A percentile compares a stretch with the other conserved stretches of the same genome.
These are phyloP conservation scores for Nineta flava DNA, from an alignment of 2,888 invertebrate species.

Conservation along the genomic window DNA sequence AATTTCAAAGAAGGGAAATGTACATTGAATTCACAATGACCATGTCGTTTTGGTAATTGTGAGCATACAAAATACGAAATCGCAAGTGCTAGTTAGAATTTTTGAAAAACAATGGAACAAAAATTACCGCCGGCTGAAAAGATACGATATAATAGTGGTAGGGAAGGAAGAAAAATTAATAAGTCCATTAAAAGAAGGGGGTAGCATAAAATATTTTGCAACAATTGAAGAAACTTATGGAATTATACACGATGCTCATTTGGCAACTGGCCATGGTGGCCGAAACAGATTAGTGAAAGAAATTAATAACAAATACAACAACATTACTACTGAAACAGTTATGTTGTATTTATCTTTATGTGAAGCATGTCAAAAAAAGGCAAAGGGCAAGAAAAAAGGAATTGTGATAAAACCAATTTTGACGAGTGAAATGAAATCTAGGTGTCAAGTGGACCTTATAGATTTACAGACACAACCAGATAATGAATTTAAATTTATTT, in stretches of 20 bases:
- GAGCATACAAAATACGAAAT: too few relatives aligned
- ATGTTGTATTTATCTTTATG: neutral
- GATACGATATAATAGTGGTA: neutral
- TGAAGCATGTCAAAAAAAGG: neutral
- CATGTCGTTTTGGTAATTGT: too few relatives aligned
- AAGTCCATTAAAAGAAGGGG: neutral
- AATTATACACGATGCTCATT: neutral
- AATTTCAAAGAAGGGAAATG: too few relatives aligned
- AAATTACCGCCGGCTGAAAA: neutral
- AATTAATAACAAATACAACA: neutral
- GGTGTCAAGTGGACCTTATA: constrained; percentile 19
- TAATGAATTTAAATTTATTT: constrained; percentile 19
- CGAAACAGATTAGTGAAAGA: neutral
- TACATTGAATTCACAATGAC: too few relatives aligned
- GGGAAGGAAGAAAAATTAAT: neutral
- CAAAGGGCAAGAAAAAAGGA: neutral
- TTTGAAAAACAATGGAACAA: too few relatives aligned
- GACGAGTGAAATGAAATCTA: neutral
- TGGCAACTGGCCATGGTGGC: neutral
- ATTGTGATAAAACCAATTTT: neutral
- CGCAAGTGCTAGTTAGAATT: too few relatives aligned
- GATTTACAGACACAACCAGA: constrained; percentile 21
- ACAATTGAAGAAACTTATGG: neutral
- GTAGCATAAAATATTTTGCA: neutral
- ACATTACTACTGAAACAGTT: neutral